These are phyloP conservation scores for Drosophila arawakana DNA, from an alignment of 1,140 invertebrate species.

Conservation along the genomic window DNA sequence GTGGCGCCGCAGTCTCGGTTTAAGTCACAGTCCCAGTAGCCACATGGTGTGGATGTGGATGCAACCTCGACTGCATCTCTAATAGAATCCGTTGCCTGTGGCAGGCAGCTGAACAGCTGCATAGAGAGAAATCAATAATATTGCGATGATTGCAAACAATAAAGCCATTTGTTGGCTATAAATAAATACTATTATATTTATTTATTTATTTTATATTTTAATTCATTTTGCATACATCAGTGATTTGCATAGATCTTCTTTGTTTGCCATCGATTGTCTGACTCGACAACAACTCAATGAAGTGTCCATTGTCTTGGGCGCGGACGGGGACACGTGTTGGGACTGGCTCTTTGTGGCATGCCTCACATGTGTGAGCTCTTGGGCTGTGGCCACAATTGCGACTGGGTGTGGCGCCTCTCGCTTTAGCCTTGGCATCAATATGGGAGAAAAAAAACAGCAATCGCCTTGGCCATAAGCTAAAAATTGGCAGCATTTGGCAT, in stretches of 20 bases:
- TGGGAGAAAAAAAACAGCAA: constrained; percentile 43
- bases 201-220: constrained; percentile 66
- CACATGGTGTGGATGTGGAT: constrained; percentile 12
- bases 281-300: constrained; percentile 40
- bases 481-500: constrained; percentile 51
- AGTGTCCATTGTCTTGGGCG: constrained; percentile 51
- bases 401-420: constrained; percentile 59
- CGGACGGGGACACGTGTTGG: constrained; percentile 21
- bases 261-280: constrained; percentile 66
- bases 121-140: constrained; percentile 56
- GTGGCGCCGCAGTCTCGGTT: constrained; percentile 18
- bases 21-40: constrained; percentile 21
- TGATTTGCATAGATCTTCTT: constrained; percentile 61
- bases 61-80: constrained; percentile 10
- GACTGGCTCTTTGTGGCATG: constrained; percentile 24
- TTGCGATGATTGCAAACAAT: constrained; percentile 63
- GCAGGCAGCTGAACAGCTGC: constrained; percentile 41
- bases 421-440: constrained; percentile 63
- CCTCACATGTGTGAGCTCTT: constrained; percentile 33
- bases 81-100: constrained; percentile 57
- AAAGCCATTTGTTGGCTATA: constrained; percentile 74
- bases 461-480: constrained; percentile 47
- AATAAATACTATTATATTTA: constrained; percentile 61
- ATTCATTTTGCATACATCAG: constrained; percentile 47
- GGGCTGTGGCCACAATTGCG: constrained; percentile 26